phyloP scores from a whole-genome alignment of 2,888 invertebrate genomes.

The Steinernema scapterisci region DNA sequence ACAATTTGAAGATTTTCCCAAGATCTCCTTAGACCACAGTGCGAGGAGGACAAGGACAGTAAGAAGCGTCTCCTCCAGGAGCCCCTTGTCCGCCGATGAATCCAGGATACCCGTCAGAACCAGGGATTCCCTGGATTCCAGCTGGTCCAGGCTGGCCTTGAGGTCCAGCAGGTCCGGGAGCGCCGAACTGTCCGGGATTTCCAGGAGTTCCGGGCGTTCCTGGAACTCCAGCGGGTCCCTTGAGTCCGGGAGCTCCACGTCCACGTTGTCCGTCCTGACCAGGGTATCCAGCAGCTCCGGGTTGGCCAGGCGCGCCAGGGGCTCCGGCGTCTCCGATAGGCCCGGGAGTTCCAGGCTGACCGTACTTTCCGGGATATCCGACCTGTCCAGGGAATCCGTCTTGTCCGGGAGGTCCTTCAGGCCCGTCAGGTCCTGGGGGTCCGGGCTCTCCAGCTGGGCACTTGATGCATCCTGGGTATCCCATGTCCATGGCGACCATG shows the following conservation, averaged over 20 bases:
- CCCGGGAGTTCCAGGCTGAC: constrained; percentile 48
- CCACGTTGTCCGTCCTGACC: constrained; percentile 54
- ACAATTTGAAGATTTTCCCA: neutral
- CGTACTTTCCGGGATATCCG: constrained; percentile 49
- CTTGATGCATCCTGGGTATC: constrained; percentile 51
- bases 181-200: constrained; percentile 51
- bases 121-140: constrained; percentile 50
- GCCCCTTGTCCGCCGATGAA: neutral
- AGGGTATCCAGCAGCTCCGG: constrained; percentile 45
- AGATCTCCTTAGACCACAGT: neutral
- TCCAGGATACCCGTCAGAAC: constrained; percentile 47
- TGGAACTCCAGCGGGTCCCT: constrained; percentile 47
- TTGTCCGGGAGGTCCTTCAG: constrained; percentile 41
- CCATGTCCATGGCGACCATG: constrained; percentile 39
- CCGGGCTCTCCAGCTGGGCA: constrained; percentile 56
- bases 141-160: constrained; percentile 51
- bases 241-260: constrained; percentile 50
- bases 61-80: constrained; percentile 16
- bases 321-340: constrained; percentile 50
- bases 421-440: constrained; percentile 54
- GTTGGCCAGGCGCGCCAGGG: constrained; percentile 46
- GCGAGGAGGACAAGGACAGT: constrained; percentile 26
- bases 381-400: constrained; percentile 45
- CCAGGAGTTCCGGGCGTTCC: too few relatives aligned
- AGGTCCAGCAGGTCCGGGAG: constrained; percentile 47